phyloP scores from a whole-genome alignment of 2,888 invertebrate genomes.

The Cotesia congregata region DNA sequence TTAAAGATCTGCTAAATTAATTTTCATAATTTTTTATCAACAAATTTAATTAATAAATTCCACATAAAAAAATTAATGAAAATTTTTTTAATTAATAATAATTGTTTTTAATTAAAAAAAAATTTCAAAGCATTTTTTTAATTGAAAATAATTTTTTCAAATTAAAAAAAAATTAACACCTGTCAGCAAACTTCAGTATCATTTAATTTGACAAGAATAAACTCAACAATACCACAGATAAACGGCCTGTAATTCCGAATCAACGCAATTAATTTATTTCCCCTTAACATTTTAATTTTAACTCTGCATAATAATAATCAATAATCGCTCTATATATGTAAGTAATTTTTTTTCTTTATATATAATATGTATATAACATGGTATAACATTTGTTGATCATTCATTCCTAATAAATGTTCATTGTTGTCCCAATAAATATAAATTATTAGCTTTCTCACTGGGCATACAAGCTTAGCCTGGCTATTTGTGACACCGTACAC shows the following conservation, averaged over 20 bases:
- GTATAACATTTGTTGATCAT: slow-evolving; percentile 3
- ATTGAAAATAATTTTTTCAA: no score
- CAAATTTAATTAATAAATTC: no score
- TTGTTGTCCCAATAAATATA: slow-evolving; percentile 4
- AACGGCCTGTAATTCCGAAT: slow-evolving; percentile 8
- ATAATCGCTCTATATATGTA: slow-evolving; percentile 6
- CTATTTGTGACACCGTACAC: slow-evolving; percentile 29
- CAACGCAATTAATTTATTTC: slow-evolving; percentile 30
- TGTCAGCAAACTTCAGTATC: no score
- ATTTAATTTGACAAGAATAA: no score
- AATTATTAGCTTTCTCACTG: neutral
- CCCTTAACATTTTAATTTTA: slow-evolving; percentile 19
- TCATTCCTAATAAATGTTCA: slow-evolving; percentile 8
- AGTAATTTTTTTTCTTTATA: slow-evolving; percentile 20
- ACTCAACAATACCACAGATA: no score
- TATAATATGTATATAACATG: slow-evolving; percentile 6
- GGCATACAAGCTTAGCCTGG: slow-evolving; percentile 18
- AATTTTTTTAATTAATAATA: no score
- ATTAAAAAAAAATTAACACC: no score
- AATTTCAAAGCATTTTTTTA: no score
- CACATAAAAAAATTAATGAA: no score
- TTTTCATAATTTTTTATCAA: no score
- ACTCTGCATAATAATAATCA: slow-evolving; percentile 3
- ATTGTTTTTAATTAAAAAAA: no score
- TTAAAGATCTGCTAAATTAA: no score